phyloP scores from a whole-genome alignment of 1,140 invertebrate genomes.

The Aphis craccivora region DNA sequence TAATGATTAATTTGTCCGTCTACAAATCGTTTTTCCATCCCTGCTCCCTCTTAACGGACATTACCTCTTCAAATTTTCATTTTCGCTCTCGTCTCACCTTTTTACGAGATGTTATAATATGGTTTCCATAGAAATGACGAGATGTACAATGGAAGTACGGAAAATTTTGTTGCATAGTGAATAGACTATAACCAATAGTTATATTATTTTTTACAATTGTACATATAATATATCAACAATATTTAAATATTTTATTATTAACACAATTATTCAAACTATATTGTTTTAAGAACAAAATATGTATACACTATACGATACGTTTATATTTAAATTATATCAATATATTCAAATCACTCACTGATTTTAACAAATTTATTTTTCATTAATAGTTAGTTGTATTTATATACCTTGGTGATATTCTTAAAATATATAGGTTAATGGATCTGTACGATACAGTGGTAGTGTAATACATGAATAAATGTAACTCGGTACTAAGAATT shows the following conservation, averaged over 20 bases:
- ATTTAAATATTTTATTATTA: background rate
- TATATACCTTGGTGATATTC: background rate
- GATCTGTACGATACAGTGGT: background rate
- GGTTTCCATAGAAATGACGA: background rate
- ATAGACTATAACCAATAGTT: background rate
- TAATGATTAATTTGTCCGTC: slow-evolving; percentile 50
- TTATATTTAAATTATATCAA: background rate
- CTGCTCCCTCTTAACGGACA: slow-evolving; percentile 17
- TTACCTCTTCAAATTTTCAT: slow-evolving; percentile 49
- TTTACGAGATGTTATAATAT: background rate
- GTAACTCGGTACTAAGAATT: background rate
- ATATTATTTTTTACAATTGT: background rate
- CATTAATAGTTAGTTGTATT: background rate
- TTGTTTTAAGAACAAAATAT: background rate
- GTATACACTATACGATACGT: background rate
- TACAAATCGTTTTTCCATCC: slow-evolving; percentile 51
- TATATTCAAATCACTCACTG: background rate
- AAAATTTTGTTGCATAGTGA: background rate
- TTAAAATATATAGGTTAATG: background rate
- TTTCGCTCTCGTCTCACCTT: background rate
- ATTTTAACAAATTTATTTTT: background rate
- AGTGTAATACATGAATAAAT: background rate
- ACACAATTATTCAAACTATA: background rate
- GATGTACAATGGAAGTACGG: background rate
- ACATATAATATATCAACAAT: background rate